Percentiles rank a stretch among this genome's conserved stretches.
Evolutionary conservation across 2,888 invertebrate species (phyloP).

Genomic region (Endotricha flammealis): DNA sequence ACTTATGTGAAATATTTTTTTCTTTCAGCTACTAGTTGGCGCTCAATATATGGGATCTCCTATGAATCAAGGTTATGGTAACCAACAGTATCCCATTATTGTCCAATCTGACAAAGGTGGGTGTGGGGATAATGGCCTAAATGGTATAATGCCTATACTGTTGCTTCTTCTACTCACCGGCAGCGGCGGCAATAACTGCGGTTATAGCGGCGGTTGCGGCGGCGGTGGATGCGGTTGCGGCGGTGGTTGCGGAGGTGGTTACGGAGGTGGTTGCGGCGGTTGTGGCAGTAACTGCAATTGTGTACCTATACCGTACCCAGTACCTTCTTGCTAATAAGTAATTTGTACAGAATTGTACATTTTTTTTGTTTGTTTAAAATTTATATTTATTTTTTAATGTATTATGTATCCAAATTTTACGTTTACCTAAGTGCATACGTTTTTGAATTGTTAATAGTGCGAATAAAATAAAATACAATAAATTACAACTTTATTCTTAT

Average conservation of each 20-base stretch:
- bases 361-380: no score
- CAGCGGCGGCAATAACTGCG: slow-evolving; percentile 3
- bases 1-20: neutral
- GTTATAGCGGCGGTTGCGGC: slow-evolving; percentile 5
- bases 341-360: no score
- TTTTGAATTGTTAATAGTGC: no score
- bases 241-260: neutral
- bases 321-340: no score
- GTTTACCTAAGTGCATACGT: no score
- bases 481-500: no score
- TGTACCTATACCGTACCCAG: slow-evolving; percentile 7
- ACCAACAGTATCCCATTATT: slow-evolving; percentile 14
- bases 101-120: slow-evolving; percentile 9
- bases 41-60: slow-evolving; percentile 9
- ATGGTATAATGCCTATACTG: slow-evolving; percentile 12
- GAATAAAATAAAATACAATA: no score
- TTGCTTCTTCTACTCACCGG: slow-evolving; percentile 11
- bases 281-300: slow-evolving; percentile 5
- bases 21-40: slow-evolving; percentile 9
- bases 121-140: slow-evolving; percentile 8
- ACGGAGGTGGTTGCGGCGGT: slow-evolving; percentile 4
- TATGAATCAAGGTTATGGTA: slow-evolving; percentile 2
- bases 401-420: no score
- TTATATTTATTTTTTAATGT: no score
- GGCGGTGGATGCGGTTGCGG: slow-evolving; percentile 5